Conservation (phyloP, 2,797 vertebrate genomes). For the Coregonus ussuriensis region DNA sequence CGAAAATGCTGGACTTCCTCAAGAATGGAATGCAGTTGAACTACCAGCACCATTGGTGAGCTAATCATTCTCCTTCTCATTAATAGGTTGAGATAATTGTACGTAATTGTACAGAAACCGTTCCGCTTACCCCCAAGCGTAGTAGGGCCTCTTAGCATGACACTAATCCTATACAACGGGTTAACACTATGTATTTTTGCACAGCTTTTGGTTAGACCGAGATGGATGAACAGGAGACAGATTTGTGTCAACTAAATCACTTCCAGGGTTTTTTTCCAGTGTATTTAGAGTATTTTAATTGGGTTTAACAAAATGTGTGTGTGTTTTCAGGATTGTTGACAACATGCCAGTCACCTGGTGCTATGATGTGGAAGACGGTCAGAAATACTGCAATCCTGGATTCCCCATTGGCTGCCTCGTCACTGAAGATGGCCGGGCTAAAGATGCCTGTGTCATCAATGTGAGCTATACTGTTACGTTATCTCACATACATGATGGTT, state of each 20-base stretch:
- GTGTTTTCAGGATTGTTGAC: constrained; percentile 84
- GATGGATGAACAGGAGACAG: neutral
- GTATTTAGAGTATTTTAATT: neutral
- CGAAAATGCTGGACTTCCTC: constrained; percentile 81
- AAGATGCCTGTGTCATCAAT: constrained; percentile 88
- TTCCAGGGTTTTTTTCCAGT: neutral
- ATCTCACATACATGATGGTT: neutral
- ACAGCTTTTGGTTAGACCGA: neutral
- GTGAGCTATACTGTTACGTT: constrained; percentile 71
- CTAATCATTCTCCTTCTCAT: neutral
- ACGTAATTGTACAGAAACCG: neutral
- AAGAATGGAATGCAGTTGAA: constrained; percentile 91
- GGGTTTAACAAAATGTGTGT: neutral
- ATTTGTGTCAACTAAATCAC: neutral
- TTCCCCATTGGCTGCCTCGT: constrained; percentile 91
- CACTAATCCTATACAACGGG: neutral
- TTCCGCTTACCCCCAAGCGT: neutral
- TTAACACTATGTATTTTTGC: neutral
- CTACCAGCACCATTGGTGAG: constrained; percentile 92
- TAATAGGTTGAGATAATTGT: neutral
- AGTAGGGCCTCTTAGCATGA: neutral
- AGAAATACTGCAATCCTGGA: constrained; percentile 89
- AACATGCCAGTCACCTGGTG: constrained; percentile 96
- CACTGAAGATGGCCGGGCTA: constrained; percentile 73
- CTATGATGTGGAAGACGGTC: constrained; percentile 83